These are phyloP conservation scores for Trogon melanurus DNA, from an alignment of 2,113 vertebrate species.

Conservation along the genomic window DNA sequence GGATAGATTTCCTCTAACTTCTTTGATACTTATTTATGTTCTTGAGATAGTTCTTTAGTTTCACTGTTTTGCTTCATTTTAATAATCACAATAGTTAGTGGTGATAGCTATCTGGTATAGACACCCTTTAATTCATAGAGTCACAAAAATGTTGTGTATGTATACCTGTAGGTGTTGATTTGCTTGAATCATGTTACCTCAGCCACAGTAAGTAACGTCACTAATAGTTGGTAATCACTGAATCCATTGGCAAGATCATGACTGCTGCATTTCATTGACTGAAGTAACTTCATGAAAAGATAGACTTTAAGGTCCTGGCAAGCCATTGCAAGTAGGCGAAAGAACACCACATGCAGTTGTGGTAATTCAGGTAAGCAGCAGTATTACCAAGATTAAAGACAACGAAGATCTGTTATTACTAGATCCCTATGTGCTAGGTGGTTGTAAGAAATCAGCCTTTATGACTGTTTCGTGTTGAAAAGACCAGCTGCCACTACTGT, in stretches of 20 bases:
- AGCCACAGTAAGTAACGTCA: background rate
- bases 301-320: background rate
- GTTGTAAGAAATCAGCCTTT: background rate
- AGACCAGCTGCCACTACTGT: background rate
- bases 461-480: background rate
- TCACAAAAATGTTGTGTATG: rapidly evolving
- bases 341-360: background rate
- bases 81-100: background rate
- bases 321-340: background rate
- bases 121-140: background rate
- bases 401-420: background rate
- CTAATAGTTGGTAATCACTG: background rate
- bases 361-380: background rate
- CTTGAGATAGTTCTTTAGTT: background rate
- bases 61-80: background rate
- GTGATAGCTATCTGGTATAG: background rate
- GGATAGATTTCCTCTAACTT: background rate
- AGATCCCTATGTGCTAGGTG: background rate
- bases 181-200: background rate
- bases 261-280: background rate
- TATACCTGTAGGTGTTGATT: background rate
- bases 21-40: background rate
- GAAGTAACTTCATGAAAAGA: background rate
- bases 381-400: background rate
- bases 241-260: background rate